phyloP scores from a whole-genome alignment of 2,113 vertebrate species.

The Anseranas semipalmata region DNA sequence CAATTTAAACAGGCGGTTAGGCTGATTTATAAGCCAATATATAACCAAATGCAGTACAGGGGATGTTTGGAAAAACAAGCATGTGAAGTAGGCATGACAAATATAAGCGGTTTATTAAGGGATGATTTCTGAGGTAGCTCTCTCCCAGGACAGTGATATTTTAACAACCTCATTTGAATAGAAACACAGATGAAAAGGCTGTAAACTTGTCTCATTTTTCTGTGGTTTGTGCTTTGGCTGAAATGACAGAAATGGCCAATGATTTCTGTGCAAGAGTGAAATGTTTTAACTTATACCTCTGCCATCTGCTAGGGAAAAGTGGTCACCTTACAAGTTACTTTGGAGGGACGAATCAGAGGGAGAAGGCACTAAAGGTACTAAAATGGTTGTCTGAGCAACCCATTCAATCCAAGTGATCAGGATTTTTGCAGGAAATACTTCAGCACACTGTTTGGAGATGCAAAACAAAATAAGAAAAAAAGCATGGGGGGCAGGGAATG shows the following conservation, averaged over 20 bases:
- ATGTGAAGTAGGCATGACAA: neutral
- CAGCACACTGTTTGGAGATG: neutral
- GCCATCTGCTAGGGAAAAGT: neutral
- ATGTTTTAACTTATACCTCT: neutral
- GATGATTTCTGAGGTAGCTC: slow-evolving; percentile 17
- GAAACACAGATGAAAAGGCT: slow-evolving; percentile 6
- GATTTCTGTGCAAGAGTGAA: neutral
- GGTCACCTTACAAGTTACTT: neutral
- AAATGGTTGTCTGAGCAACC: neutral
- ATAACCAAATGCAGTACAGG: slow-evolving; percentile 43
- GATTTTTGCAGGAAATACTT: neutral
- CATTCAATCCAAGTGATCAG: fast-evolving
- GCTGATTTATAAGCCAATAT: slow-evolving; percentile 60
- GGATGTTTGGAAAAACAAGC: slow-evolving; percentile 32
- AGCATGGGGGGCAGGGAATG: neutral
- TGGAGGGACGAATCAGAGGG: neutral
- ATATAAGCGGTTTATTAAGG: slow-evolving; percentile 31
- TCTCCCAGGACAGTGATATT: slow-evolving; percentile 26
- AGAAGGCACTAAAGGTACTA: neutral
- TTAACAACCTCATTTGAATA: slow-evolving; percentile 7
- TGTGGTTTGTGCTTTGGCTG: neutral
- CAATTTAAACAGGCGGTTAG: slow-evolving; percentile 18
- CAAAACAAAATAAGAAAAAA: neutral
- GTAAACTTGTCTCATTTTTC: neutral
- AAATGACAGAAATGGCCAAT: neutral